phyloP scores from a whole-genome alignment of 2,113 vertebrate species.

The Gadus macrocephalus region DNA sequence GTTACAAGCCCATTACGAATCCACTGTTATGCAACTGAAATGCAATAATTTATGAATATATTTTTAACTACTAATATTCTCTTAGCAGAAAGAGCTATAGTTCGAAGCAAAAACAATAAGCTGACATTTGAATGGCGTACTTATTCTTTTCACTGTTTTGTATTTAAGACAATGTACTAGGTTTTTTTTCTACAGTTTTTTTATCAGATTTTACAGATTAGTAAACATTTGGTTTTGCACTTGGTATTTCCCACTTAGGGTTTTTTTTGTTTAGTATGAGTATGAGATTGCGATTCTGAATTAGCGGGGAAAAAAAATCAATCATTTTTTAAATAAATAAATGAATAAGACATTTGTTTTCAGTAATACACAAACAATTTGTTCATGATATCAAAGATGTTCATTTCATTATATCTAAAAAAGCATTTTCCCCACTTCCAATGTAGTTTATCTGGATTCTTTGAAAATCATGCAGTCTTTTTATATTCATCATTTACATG shows the following conservation, averaged over 20 bases:
- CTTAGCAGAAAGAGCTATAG: too few species aligned
- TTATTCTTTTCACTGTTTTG: too few species aligned
- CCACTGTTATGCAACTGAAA: too few species aligned
- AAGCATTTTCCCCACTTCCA: background rate
- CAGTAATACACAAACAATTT: conserved; percentile 20
- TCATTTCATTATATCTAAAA: background rate
- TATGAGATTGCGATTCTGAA: conserved; percentile 22
- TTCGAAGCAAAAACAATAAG: too few species aligned
- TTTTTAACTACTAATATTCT: too few species aligned
- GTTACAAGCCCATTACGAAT: too few species aligned
- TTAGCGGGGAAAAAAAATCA: background rate
- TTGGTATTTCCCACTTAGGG: background rate
- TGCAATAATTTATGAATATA: too few species aligned
- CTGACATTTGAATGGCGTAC: too few species aligned
- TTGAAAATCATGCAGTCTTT: background rate
- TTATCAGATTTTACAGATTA: too few species aligned
- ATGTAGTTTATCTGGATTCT: background rate
- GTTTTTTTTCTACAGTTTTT: too few species aligned
- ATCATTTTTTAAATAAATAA: conserved; percentile 6
- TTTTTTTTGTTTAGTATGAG: conserved; percentile 16
- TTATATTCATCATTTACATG: background rate
- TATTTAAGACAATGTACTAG: too few species aligned
- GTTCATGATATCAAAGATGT: background rate
- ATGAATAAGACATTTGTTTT: too few species aligned
- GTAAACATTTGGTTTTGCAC: background rate